These are phyloP conservation scores for Melieria crassipennis DNA, from an alignment of 2,888 invertebrate species.

Conservation along the genomic window DNA sequence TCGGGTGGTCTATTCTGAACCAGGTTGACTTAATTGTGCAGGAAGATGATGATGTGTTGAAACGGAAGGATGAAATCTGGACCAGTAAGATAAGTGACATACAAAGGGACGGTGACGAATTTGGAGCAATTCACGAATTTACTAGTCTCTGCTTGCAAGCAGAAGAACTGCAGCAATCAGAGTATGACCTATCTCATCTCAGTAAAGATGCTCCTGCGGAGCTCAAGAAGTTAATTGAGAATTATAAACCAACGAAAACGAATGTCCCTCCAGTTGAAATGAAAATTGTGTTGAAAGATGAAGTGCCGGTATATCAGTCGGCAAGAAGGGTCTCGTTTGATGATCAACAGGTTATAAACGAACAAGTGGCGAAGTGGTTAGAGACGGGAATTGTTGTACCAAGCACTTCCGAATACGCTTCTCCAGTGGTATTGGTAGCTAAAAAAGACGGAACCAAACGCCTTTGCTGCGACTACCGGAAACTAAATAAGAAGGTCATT, in stretches of 20 bases:
- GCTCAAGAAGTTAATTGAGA: background rate
- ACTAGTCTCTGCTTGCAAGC: background rate
- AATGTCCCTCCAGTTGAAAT: conserved; percentile 18
- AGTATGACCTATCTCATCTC: conserved; percentile 6
- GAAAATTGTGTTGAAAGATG: conserved; percentile 29
- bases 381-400: conserved; percentile 51
- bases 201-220: background rate
- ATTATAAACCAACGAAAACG: conserved; percentile 13
- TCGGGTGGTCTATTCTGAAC: background rate
- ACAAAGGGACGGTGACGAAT: background rate
- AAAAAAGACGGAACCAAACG: conserved; percentile 36
- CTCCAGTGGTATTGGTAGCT: conserved; percentile 39
- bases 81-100: background rate
- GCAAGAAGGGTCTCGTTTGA: conserved; percentile 18
- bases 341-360: conserved; percentile 40
- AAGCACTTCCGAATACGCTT: conserved; percentile 54
- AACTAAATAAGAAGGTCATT: conserved; percentile 33
- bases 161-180: background rate
- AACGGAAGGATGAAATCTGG: too few species aligned
- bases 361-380: conserved; percentile 52
- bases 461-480: conserved; percentile 33
- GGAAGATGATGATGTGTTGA: conserved; percentile 3
- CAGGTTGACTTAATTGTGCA: conserved; percentile 9
- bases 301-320: conserved; percentile 21
- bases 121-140: background rate